These are phyloP conservation scores for Ochropacha duplaris DNA, from an alignment of 2,888 invertebrate species.

Conservation along the genomic window DNA sequence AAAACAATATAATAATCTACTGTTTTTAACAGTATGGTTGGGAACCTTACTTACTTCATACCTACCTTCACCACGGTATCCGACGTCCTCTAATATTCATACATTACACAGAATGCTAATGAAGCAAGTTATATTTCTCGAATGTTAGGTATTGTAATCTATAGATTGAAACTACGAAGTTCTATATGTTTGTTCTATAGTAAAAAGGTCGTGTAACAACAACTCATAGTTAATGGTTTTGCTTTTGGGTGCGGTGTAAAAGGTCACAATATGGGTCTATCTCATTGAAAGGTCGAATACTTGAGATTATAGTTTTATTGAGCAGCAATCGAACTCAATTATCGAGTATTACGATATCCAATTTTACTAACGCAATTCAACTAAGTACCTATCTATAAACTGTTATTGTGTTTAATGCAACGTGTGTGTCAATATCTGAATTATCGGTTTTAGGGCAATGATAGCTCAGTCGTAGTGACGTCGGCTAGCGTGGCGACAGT, in stretches of 20 bases:
- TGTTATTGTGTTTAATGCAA: not conserved
- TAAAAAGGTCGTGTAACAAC: constrained; percentile 15
- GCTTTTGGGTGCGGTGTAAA: constrained; percentile 45
- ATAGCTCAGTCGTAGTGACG: too few species aligned
- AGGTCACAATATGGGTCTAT: constrained; percentile 55
- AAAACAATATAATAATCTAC: too few species aligned
- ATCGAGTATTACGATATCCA: constrained; percentile 32
- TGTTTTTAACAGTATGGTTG: too few species aligned
- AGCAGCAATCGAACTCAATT: constrained; percentile 16
- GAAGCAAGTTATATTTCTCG: too few species aligned
- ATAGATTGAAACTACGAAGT: not conserved
- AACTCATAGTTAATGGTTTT: constrained; percentile 9
- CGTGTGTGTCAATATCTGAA: too few species aligned
- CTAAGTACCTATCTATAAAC: not conserved
- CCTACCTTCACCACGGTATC: too few species aligned
- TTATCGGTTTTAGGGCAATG: too few species aligned
- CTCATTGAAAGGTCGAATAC: constrained; percentile 42
- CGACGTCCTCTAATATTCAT: too few species aligned
- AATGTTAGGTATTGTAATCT: too few species aligned
- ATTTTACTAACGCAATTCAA: constrained; percentile 28
- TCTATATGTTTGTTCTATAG: not conserved
- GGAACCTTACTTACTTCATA: too few species aligned
- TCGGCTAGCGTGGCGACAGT: too few species aligned
- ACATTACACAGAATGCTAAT: too few species aligned
- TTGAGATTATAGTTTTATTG: constrained; percentile 27